These are phyloP conservation scores for Amphipoea lucens DNA, from an alignment of 2,888 invertebrate genomes.

Conservation along the genomic window DNA sequence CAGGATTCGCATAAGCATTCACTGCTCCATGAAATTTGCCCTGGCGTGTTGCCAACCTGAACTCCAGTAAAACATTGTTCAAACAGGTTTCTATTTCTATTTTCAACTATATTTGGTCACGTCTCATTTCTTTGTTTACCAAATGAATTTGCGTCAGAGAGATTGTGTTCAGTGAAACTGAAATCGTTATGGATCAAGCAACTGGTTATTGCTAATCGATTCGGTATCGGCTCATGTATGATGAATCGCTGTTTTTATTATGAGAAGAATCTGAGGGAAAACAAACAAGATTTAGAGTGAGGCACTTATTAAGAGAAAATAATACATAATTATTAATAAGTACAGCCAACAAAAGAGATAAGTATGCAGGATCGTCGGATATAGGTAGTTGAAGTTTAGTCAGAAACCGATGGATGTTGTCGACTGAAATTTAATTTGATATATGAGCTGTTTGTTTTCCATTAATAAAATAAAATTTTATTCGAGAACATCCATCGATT, in stretches of 20 bases:
- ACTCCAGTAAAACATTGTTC: conserved; percentile 35
- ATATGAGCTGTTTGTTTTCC: too few relatives aligned
- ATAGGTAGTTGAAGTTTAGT: too few relatives aligned
- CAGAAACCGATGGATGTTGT: too few relatives aligned
- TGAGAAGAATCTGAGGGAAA: background rate
- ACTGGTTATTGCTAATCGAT: conserved; percentile 33
- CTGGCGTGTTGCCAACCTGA: conserved; percentile 31
- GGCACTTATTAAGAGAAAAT: too few relatives aligned
- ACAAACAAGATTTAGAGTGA: too few relatives aligned
- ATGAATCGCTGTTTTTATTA: conserved; percentile 4
- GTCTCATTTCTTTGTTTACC: conserved; percentile 32
- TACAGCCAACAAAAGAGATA: too few relatives aligned
- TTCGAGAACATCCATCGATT: too few relatives aligned
- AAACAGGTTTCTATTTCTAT: conserved; percentile 33
- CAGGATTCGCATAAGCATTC: too few relatives aligned
- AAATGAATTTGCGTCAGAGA: conserved; percentile 39
- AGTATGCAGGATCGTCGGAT: too few relatives aligned
- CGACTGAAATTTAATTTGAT: too few relatives aligned
- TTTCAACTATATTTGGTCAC: conserved; percentile 44
- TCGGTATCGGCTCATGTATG: conserved; percentile 18
- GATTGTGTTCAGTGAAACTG: conserved; percentile 34
- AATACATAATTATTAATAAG: too few relatives aligned
- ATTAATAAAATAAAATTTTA: too few relatives aligned
- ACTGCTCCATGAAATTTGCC: conserved; percentile 1
- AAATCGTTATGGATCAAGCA: conserved; percentile 15